These are phyloP conservation scores for Dioctria rufipes DNA, from an alignment of 2,888 invertebrate genomes.

Conservation along the genomic window DNA sequence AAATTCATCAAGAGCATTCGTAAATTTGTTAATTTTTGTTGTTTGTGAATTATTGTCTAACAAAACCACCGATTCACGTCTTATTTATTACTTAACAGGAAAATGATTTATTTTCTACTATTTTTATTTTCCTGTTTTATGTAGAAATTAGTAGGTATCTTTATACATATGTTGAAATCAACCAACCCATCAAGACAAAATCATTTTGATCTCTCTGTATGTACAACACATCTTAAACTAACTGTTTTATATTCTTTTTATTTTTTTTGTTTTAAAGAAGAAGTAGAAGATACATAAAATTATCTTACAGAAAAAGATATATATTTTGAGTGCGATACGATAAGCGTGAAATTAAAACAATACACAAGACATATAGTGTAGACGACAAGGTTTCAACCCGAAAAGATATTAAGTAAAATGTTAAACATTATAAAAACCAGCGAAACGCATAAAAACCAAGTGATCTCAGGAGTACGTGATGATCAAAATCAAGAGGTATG, in stretches of 20 bases:
- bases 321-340: conserved; percentile 46
- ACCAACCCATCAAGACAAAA: conserved; percentile 1
- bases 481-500: conserved; percentile 54
- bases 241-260: not conserved
- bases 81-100: conserved; percentile 50
- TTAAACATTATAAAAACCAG: conserved; percentile 48
- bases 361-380: conserved; percentile 8
- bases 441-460: conserved; percentile 46
- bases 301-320: conserved; percentile 7
- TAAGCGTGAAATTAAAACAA: conserved; percentile 56
- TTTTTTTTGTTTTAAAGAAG: no score
- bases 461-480: conserved; percentile 53
- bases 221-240: conserved; percentile 4
- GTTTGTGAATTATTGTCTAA: conserved; percentile 10
- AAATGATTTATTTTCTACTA: conserved; percentile 14
- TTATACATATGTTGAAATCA: not conserved
- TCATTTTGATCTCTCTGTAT: conserved; percentile 33
- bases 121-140: no score
- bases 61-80: conserved; percentile 33
- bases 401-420: conserved; percentile 44
- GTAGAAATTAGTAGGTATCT: no score
- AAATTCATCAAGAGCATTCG: no score
- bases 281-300: conserved; percentile 17
- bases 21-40: not conserved
- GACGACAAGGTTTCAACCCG: conserved; percentile 38